Base-by-base conservation (phyloP, 2,888 invertebrate species). In the Drosophila fulvimacula region DNA sequence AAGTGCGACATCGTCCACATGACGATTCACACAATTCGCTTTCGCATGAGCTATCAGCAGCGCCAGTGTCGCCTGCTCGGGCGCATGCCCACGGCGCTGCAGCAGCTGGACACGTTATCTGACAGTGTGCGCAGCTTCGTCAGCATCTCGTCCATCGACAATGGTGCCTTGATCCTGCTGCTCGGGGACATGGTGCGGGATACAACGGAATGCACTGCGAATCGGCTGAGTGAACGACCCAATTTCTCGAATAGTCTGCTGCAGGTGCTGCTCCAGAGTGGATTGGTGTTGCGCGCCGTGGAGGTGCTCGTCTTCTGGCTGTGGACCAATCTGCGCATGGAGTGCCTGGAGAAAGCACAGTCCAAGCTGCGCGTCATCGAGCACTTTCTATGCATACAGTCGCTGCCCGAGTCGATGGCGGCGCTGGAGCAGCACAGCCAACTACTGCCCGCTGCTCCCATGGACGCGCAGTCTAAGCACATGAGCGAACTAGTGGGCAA, bases 241-340 rank as follows among this genome's bases (percentile, higher is more conserved):
- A 76, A 84, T 32, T 78, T 89, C 58, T 83, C 91, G 15, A 81
- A 81, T 34, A 84, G 81, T 24, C 69, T 89, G 19, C 76, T 91
- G 3, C 90, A 90, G 41, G 64, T 82, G 53, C 72, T 90, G 3
- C 60, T 91, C 2, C 82, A 90, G 36, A 57, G 73, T 6, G 92
- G 92, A 0, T 59, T 91, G 9, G 89, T 89, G 0, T 70, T 91
- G 41, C 88, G 92, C 10, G 38, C 85, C 38, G 83, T 90, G 1
- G 90, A 92, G 74, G 73, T 91, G 17, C 65, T 92, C 13, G 77
- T 81, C 10, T 75, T 82, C 24, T 90, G 91, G 90, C 75, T 91
- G 49, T 88, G 88, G 81, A 81, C 88, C 1, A 92, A 92, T 73
- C 70, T 92, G 42, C 91, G 92, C 58, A 84, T 90, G 85, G 92